Conservation (phyloP, 2,888 invertebrate genomes). For the Macrosoma leucophasiata region DNA sequence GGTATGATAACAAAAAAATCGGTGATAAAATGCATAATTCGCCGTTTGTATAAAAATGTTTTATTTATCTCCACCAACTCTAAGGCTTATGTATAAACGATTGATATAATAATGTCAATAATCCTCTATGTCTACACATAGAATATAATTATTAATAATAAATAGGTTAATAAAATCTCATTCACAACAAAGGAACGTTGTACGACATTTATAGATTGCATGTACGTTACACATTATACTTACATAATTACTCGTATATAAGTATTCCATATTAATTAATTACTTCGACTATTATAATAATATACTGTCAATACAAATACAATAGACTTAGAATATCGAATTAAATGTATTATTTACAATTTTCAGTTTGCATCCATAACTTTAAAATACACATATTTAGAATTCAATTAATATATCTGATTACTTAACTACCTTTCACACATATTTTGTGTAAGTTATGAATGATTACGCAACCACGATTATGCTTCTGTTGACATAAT, state of each 20-base stretch:
- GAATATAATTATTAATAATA: slow-evolving; percentile 37
- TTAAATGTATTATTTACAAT: slow-evolving; percentile 56
- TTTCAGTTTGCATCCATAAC: slow-evolving; percentile 32
- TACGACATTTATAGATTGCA: slow-evolving; percentile 55
- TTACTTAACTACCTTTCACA: slow-evolving; percentile 43
- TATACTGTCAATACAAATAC: slow-evolving; percentile 51
- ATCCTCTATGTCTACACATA: slow-evolving; percentile 50
- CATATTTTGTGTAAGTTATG: slow-evolving; percentile 29
- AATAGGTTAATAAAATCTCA: slow-evolving; percentile 57
- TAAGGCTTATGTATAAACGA: slow-evolving; percentile 36
- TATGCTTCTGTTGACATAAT: no score
- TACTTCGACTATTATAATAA: slow-evolving; percentile 35
- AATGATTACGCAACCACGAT: no score
- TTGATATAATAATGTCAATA: slow-evolving; percentile 39
- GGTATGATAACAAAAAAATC: no score
- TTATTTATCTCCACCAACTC: slow-evolving; percentile 40
- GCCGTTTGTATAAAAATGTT: slow-evolving; percentile 45
- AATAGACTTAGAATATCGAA: slow-evolving; percentile 49
- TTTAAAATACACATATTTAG: slow-evolving; percentile 55
- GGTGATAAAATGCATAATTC: slow-evolving; percentile 54
- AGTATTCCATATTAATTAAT: slow-evolving; percentile 28
- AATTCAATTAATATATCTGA: slow-evolving; percentile 45
- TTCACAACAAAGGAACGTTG: slow-evolving; percentile 63
- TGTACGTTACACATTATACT: slow-evolving; percentile 32
- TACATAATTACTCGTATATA: slow-evolving; percentile 40